These are phyloP conservation scores for Papilio xuthus DNA, from an alignment of 1,140 invertebrate species.

Conservation along the genomic window DNA sequence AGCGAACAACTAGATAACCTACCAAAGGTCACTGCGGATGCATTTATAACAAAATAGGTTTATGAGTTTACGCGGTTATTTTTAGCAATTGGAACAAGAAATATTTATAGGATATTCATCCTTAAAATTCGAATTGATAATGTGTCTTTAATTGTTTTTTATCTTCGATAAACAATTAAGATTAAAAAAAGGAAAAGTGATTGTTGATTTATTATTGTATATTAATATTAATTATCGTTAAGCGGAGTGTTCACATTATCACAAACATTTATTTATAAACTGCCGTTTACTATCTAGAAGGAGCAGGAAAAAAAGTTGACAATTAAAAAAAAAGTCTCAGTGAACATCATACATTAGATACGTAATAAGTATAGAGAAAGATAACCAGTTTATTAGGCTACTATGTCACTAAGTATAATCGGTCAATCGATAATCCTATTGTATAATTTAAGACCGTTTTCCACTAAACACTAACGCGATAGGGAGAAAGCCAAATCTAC, in stretches of 20 bases:
- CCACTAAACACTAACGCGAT: not conserved
- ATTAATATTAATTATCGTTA: no score
- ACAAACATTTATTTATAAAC: no score
- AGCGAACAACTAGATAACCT: slow-evolving; percentile 23
- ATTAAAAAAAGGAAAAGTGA: no score
- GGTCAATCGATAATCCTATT: slow-evolving; percentile 1
- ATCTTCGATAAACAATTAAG: not conserved
- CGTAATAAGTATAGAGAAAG: not conserved
- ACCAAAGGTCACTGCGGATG: slow-evolving; percentile 33
- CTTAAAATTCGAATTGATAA: not conserved
- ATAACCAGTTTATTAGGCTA: not conserved
- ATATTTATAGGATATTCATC: not conserved
- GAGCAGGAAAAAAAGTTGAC: no score
- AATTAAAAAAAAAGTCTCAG: not conserved
- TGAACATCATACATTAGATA: not conserved
- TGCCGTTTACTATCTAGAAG: no score
- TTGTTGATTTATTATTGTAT: no score
- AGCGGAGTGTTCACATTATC: no score
- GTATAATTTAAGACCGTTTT: not conserved
- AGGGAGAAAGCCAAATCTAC: not conserved
- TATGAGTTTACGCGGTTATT: no score
- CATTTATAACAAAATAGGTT: slow-evolving; percentile 2
- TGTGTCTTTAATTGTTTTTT: not conserved
- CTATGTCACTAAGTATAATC: not conserved
- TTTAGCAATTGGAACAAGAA: no score